These are phyloP conservation scores for Thymelicus lineola DNA, from an alignment of 2,888 invertebrate genomes.

Conservation along the genomic window DNA sequence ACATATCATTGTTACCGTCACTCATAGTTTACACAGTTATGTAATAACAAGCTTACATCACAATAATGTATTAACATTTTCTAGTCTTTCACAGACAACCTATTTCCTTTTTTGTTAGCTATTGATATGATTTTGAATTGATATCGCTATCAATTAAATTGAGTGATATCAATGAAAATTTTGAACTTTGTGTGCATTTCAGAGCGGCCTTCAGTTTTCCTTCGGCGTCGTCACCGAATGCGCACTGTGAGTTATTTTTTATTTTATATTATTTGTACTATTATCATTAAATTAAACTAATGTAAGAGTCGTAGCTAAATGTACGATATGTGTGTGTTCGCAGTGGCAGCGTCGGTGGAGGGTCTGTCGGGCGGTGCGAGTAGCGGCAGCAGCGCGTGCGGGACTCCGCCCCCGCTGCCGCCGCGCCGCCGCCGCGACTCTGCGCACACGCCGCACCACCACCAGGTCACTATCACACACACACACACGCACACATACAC, in stretches of 20 bases:
- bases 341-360: slow-evolving; percentile 4
- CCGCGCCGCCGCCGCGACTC: slow-evolving; percentile 75
- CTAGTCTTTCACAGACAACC: no score
- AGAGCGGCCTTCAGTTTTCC: slow-evolving; percentile 76
- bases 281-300: no score
- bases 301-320: no score
- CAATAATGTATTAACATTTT: no score
- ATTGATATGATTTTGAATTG: no score
- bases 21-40: no score
- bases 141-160: no score
- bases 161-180: no score
- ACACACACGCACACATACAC: no score
- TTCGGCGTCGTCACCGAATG: slow-evolving; percentile 61
- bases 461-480: background rate
- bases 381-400: slow-evolving; percentile 37
- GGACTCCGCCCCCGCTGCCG: slow-evolving; percentile 75
- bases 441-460: slow-evolving; percentile 63
- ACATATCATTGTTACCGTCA: no score
- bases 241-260: slow-evolving; percentile 43
- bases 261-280: background rate
- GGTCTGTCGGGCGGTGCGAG: background rate
- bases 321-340: background rate
- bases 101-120: no score
- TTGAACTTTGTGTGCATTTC: slow-evolving; percentile 18
- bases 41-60: no score